Evolutionary conservation across 2,797 vertebrate species (phyloP), one percentile per base, ranked within the genome.

Genomic region (Syncerus caffer): DNA sequence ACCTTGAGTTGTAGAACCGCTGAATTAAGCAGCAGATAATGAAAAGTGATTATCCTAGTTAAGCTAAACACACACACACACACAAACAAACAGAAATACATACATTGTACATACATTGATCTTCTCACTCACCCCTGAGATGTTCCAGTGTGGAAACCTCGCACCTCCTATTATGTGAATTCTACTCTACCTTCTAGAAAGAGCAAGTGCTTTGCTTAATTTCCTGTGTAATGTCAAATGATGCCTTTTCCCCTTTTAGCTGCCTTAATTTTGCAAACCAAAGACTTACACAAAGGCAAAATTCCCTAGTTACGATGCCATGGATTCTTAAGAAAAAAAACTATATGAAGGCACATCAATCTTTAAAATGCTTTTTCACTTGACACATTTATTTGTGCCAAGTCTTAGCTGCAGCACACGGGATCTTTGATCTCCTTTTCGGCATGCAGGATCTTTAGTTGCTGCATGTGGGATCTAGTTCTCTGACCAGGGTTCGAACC

Each of bases 1-100:
- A 57, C 14, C 57, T 94, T 74, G 53, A 74, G 79, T 95, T 96
- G 86, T 89, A 95, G 60, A 89, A 92, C 67, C 1, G 2, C 27
- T 94, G 55, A 86, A 64, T 84, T 83, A 93, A 83, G 47, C n/a
- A 80, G 58, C 51, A 95, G 57, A 85, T 96, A 25, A 91, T 94
- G 16, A 86, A 90, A 83, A 90, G 60, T 42, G 14, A 94, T 95
- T 83, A 90, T 31, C 19, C 21, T 90, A 92, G 88, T n/a, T 90
- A 90, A 90, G n/a, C n/a, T 60, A 58, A 13, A 14, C 4, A 11
- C n/a, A 51, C 74, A 53, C n/a, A n/a, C n/a, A n/a, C n/a, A n/a
- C n/a, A n/a, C n/a, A n/a, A n/a, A n/a, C n/a, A n/a, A n/a, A n/a
- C n/a, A n/a, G n/a, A n/a, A n/a, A n/a, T n/a, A n/a, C n/a, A n/a